Evolutionary conservation across 2,888 invertebrate genomes (phyloP).

Genomic region (Tromatobia lineatoria): DNA sequence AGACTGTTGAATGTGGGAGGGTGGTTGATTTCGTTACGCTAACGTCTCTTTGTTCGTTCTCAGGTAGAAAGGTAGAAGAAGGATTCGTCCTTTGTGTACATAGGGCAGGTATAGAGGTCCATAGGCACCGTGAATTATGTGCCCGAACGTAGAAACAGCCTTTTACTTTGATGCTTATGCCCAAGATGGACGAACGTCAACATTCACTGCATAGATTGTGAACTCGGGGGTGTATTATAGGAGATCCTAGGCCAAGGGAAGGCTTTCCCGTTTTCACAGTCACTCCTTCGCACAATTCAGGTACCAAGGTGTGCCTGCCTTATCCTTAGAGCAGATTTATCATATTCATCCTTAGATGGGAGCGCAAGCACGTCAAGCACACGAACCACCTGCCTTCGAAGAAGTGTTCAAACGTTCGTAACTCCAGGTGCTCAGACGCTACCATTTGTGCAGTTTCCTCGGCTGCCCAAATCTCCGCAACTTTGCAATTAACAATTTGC

Average conservation of each 20-base stretch:
- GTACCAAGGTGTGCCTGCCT: slow-evolving; percentile 42
- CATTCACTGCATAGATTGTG: slow-evolving; percentile 13
- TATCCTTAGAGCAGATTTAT: slow-evolving; percentile 77
- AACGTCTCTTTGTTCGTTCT: slow-evolving; percentile 75
- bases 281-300: slow-evolving; percentile 56
- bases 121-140: slow-evolving; percentile 6
- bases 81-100: slow-evolving; percentile 74
- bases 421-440: slow-evolving; percentile 46
- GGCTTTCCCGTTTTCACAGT: slow-evolving; percentile 48
- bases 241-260: slow-evolving; percentile 40
- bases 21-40: slow-evolving; percentile 76
- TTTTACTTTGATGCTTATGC: neutral
- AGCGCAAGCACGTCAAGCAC: slow-evolving; percentile 29
- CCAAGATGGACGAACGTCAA: slow-evolving; percentile 1
- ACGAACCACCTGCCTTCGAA: slow-evolving; percentile 58
- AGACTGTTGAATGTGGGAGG: slow-evolving; percentile 65
- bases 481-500: neutral
- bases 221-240: slow-evolving; percentile 34
- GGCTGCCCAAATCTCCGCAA: neutral
- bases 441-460: neutral
- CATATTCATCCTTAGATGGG: slow-evolving; percentile 64
- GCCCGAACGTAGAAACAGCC: slow-evolving; percentile 8
- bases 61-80: slow-evolving; percentile 78
- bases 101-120: slow-evolving; percentile 59
- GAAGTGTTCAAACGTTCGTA: slow-evolving; percentile 54